Conservation (phyloP, 2,797 vertebrate genomes). For the Thripadectes ignobilis region DNA sequence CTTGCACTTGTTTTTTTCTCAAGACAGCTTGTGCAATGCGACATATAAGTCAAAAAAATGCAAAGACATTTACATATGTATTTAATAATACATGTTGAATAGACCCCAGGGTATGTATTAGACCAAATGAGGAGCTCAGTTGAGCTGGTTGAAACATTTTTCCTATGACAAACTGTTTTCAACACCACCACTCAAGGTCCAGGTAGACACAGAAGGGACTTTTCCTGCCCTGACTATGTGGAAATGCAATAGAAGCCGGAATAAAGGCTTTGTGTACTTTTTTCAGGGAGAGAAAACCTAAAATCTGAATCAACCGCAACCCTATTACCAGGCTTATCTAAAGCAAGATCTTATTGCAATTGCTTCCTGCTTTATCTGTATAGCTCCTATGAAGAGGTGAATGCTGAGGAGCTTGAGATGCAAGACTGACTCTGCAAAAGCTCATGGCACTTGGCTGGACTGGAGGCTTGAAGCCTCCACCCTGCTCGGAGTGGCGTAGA, state of each 20-base stretch:
- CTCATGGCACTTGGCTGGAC: neutral
- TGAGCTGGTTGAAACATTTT: neutral
- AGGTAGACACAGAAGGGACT: neutral
- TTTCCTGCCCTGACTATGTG: neutral
- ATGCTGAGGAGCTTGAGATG: neutral
- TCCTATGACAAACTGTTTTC: neutral
- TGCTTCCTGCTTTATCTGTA: neutral
- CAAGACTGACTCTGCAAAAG: neutral
- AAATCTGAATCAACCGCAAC: neutral
- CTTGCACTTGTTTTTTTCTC: constrained; percentile 29
- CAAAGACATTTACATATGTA: constrained; percentile 48
- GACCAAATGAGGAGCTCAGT: neutral
- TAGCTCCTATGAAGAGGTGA: neutral
- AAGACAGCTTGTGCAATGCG: constrained; percentile 47
- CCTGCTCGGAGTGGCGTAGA: neutral
- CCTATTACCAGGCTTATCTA: neutral
- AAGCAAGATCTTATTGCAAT: neutral
- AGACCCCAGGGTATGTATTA: neutral
- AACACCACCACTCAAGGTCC: neutral
- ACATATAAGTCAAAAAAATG: constrained; percentile 52
- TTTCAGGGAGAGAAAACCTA: neutral
- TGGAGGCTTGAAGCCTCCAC: neutral
- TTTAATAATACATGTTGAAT: constrained; percentile 7
- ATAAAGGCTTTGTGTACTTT: neutral
- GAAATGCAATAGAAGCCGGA: neutral